These are phyloP conservation scores for Protaetia brevitarsis DNA, from an alignment of 1,140 invertebrate species.

Conservation along the genomic window DNA sequence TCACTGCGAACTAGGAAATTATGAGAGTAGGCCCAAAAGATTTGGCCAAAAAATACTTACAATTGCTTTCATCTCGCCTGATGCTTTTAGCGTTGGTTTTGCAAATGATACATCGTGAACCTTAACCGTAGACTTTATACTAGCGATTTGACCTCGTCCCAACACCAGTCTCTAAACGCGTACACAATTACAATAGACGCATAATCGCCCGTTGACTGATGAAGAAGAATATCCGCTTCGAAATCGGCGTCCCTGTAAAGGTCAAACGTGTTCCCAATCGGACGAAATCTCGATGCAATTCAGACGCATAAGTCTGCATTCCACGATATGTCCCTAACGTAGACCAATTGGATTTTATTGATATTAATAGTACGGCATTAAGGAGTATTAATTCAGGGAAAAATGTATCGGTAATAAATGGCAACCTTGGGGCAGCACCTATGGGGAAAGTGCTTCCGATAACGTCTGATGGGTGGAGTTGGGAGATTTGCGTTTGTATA, in stretches of 20 bases:
- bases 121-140: slow-evolving; percentile 20
- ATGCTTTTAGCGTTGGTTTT: background rate
- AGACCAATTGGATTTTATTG: too few relatives aligned
- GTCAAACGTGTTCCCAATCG: background rate
- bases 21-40: background rate
- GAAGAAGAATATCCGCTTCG: background rate
- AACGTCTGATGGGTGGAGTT: too few relatives aligned
- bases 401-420: too few relatives aligned
- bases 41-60: background rate
- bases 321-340: too few relatives aligned
- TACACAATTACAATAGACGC: too few relatives aligned
- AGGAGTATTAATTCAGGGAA: too few relatives aligned
- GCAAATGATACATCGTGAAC: slow-evolving; percentile 19
- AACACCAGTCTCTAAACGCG: slow-evolving; percentile 13
- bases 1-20: slow-evolving; percentile 33
- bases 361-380: too few relatives aligned
- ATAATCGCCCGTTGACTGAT: background rate
- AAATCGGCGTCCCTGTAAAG: background rate
- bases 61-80: slow-evolving; percentile 10
- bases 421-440: too few relatives aligned
- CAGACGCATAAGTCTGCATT: background rate
- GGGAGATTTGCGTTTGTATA: too few relatives aligned
- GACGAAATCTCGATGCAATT: background rate
- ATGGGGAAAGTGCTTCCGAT: too few relatives aligned
- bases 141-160: slow-evolving; percentile 8